A percentile compares a stretch with the other conserved stretches of the same genome.
Evolutionary conservation across 2,113 vertebrate species (phyloP).

Genomic region (Plotosus lineatus): DNA sequence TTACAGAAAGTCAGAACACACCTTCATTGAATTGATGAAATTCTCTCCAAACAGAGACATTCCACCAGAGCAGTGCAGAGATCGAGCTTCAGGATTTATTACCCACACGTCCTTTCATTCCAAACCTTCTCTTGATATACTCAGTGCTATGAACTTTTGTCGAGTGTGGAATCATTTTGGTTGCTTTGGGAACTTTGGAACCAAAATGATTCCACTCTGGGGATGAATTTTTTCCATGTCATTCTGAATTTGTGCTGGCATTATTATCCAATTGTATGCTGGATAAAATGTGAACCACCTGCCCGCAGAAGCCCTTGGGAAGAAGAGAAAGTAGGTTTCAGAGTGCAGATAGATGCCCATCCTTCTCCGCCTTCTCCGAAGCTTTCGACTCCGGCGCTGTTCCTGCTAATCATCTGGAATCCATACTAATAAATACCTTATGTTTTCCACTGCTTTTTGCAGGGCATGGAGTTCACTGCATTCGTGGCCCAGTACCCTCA

Average conservation of each 20-base stretch:
- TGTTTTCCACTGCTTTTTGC: conserved; percentile 66
- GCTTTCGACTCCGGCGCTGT: conserved; percentile 59
- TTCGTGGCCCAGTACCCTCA: conserved; percentile 60
- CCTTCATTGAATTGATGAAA: conserved; percentile 6
- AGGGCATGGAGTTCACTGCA: conserved; percentile 55
- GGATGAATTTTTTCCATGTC: conserved; percentile 77
- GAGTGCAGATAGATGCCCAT: conserved; percentile 67
- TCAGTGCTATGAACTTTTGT: conserved; percentile 61
- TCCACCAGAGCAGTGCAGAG: conserved; percentile 34
- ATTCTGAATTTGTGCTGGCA: conserved; percentile 61
- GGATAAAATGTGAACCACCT: conserved; percentile 78
- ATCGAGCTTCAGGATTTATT: conserved; percentile 36
- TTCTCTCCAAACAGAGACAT: conserved; percentile 22
- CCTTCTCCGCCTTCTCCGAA: conserved; percentile 60
- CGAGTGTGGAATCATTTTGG: conserved; percentile 62
- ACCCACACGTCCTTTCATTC: conserved; percentile 29
- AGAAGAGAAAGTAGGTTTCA: conserved; percentile 63
- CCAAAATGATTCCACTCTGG: no score
- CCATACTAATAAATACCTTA: conserved; percentile 77
- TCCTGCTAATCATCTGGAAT: conserved; percentile 77
- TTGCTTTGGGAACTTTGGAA: conserved; percentile 62
- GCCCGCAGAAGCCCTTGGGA: conserved; percentile 66
- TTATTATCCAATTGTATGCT: conserved; percentile 65
- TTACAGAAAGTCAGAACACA: neutral
- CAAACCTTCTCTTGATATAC: conserved; percentile 42